Percentiles rank a stretch among this genome's conserved stretches.
These are phyloP conservation scores for Octonoba sinensis DNA, from an alignment of 2,888 invertebrate genomes.

Conservation along the genomic window DNA sequence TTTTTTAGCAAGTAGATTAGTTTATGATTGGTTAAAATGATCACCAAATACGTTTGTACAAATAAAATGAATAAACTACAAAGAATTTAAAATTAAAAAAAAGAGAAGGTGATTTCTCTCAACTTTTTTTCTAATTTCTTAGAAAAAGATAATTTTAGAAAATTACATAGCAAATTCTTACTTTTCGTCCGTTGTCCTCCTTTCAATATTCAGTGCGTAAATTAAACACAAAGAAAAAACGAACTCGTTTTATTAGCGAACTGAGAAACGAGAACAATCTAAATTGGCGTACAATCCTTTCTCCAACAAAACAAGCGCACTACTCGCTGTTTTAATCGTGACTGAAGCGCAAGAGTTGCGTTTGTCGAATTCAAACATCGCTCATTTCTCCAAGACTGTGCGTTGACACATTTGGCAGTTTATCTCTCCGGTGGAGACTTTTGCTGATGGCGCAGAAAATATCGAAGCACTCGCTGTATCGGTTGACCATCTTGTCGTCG, in stretches of 20 bases:
- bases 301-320: neutral
- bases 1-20: no score
- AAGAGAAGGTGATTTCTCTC: no score
- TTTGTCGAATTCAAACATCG: constrained; percentile 22
- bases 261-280: constrained; percentile 16
- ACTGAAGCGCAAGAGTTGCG: constrained; percentile 22
- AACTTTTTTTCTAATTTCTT: neutral
- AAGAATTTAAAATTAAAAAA: no score
- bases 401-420: constrained; percentile 15
- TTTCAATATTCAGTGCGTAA: neutral
- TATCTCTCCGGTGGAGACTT: constrained; percentile 2
- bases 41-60: no score
- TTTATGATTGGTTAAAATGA: no score
- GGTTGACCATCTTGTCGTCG: no score
- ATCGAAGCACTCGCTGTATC: no score
- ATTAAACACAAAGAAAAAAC: constrained; percentile 10
- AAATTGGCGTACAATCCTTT: neutral
- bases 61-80: no score
- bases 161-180: constrained; percentile 19
- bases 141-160: neutral
- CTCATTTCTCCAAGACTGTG: neutral
- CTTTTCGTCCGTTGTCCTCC: constrained; percentile 43
- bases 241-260: neutral
- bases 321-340: neutral
- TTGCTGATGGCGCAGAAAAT: no score